Evolutionary conservation across 2,113 vertebrate species (phyloP).

Genomic region (Calyptomena viridis): DNA sequence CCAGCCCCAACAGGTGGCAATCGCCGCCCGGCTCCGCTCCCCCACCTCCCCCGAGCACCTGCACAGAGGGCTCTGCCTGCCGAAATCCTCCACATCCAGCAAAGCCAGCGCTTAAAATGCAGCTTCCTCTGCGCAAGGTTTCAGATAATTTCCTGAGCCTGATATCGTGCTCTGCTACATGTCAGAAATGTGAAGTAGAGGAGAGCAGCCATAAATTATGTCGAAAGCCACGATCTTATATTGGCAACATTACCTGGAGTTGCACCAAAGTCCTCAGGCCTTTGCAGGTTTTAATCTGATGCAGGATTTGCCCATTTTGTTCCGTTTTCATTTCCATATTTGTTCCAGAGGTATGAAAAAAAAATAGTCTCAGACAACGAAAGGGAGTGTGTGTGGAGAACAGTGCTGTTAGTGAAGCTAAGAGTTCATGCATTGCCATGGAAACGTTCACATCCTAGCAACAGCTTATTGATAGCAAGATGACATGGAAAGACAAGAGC

Average conservation of each 20-base stretch:
- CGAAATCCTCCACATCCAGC: background rate
- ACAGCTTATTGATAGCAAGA: constrained; percentile 63
- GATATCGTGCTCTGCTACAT: background rate
- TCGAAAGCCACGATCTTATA: background rate
- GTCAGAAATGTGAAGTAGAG: background rate
- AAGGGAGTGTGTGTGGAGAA: background rate
- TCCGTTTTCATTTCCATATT: background rate
- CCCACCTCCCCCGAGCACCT: background rate
- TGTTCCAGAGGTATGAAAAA: background rate
- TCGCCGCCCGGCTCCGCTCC: background rate
- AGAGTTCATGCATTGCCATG: constrained; percentile 64
- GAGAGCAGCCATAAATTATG: background rate
- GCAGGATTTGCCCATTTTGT: background rate
- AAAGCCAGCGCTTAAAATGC: background rate
- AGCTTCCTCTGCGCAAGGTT: background rate
- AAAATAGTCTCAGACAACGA: background rate
- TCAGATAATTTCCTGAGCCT: background rate
- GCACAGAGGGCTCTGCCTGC: background rate
- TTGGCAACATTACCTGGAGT: background rate
- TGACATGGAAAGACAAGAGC: constrained; percentile 51
- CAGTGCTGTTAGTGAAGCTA: constrained; percentile 16
- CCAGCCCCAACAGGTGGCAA: constrained; percentile 48
- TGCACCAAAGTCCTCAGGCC: background rate
- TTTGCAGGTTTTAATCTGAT: background rate
- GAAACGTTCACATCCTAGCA: constrained; percentile 65